Evolutionary conservation across 1,140 invertebrate species (phyloP).

Genomic region (Pseudoatta argentina): DNA sequence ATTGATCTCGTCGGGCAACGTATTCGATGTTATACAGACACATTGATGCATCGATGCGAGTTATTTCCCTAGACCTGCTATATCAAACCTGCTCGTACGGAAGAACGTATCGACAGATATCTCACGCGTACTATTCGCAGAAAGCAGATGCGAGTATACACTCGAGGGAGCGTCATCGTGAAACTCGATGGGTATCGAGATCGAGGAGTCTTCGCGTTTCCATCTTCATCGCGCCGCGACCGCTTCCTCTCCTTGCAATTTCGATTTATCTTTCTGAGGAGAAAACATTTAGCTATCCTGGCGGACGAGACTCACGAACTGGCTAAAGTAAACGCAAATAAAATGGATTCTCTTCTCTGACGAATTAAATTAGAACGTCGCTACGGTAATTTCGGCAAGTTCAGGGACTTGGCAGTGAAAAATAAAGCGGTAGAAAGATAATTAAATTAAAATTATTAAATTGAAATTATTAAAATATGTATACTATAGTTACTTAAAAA

Average conservation of each 20-base stretch:
- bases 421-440: background rate
- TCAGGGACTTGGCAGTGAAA: background rate
- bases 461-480: no score
- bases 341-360: slow-evolving; percentile 28
- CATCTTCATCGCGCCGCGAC: slow-evolving; percentile 43
- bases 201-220: slow-evolving; percentile 44
- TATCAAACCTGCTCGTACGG: background rate
- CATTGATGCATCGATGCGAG: slow-evolving; percentile 18
- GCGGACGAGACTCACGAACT: background rate
- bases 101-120: slow-evolving; percentile 47
- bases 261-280: slow-evolving; percentile 54
- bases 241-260: slow-evolving; percentile 1
- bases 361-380: slow-evolving; percentile 51
- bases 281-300: slow-evolving; percentile 51
- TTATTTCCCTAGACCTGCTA: slow-evolving; percentile 62
- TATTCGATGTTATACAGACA: slow-evolving; percentile 10
- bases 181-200: slow-evolving; percentile 15
- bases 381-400: slow-evolving; percentile 30
- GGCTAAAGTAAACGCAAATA: slow-evolving; percentile 56
- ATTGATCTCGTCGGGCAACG: background rate
- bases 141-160: slow-evolving; percentile 42
- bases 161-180: slow-evolving; percentile 20
- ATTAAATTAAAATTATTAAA: background rate
- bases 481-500: no score
- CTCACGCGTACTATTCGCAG: slow-evolving; percentile 23